Base-by-base conservation (phyloP, 2,888 invertebrate species). In the Dynastes grantii region DNA sequence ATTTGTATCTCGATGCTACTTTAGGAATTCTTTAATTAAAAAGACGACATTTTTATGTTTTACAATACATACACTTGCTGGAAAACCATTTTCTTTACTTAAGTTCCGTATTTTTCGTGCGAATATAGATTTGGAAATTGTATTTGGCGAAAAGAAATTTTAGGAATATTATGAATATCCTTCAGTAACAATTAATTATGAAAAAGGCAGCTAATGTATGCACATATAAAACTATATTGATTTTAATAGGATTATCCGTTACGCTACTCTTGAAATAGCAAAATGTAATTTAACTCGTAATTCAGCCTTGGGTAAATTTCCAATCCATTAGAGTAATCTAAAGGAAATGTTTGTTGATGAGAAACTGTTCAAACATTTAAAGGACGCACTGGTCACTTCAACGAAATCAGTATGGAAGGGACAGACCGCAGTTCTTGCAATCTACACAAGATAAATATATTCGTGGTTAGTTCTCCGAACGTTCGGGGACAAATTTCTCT, bases 361-460 rank as follows among this genome's bases (percentile, higher is more conserved):
- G 73, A 37, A 73, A 75, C 73, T 75, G 37, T 58, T 75, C 73
- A 75, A 75, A 75, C 73, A 75, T 75, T 58, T 45, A 63, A 45
- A 22, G 73, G 29, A 40, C n/a, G 61, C 61, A 61, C 22, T 63
- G 73, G 45, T 61, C 58, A 75, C 73, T 61, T 61, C 45, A 22
- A 40, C 22, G 73, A 75, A 75, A 45, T 75, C 61, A 63, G 61
- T 22, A 75, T 61, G 61, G 61, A 63, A 61, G 73, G 61, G 61
- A 61, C 45, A 75, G 49, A 61, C 73, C 61, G n/a, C 61, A 61
- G 73, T 73, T 73, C 71, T 71, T 71, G 55, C 55, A 58, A 73
- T 58, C 40, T 58, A 73, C 58, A 22, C n/a, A 75, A 40, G 73
- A 75, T 75, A 61, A 75, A 75, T 61, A 75, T 29, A 61, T 49